A percentile compares a stretch with the other conserved stretches of the same genome.
phyloP scores from a whole-genome alignment of 2,113 vertebrate species.

The Cygnus buccinator region DNA sequence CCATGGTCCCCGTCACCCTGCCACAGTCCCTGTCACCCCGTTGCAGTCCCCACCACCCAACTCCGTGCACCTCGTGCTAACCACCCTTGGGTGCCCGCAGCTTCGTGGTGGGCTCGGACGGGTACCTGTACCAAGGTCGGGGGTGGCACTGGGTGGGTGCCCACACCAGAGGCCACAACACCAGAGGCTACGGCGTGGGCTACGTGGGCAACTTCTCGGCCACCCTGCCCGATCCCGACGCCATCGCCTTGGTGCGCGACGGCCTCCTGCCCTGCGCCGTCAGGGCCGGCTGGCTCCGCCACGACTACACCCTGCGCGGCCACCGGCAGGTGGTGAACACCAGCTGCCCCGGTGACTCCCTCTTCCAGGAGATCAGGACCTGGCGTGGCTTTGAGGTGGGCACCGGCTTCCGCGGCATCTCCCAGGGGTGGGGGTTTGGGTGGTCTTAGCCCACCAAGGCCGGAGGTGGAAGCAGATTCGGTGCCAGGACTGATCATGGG shows the following conservation, averaged over 20 bases:
- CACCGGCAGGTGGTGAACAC: constrained; percentile 86
- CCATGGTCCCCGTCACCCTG: too few relatives aligned
- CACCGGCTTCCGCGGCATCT: fast-evolving
- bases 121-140: constrained; percentile 88
- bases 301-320: constrained; percentile 77
- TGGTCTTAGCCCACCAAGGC: fast-evolving
- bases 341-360: constrained; percentile 81
- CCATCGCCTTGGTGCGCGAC: constrained; percentile 79
- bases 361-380: constrained; percentile 80
- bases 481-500: fast-evolving
- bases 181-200: constrained; percentile 82
- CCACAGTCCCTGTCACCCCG: not conserved
- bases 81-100: constrained; percentile 54
- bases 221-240: constrained; percentile 63
- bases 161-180: constrained; percentile 88
- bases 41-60: fast-evolving
- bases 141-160: constrained; percentile 88
- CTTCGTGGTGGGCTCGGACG: constrained; percentile 88
- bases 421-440: not conserved
- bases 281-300: constrained; percentile 43
- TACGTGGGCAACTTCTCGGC: constrained; percentile 85
- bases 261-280: constrained; percentile 79
- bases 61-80: not conserved
- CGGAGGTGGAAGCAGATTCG: too few relatives aligned
- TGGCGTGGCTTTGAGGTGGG: constrained; percentile 81